Conservation (phyloP, 2,113 vertebrate genomes). For the Motacilla tschutschensis region DNA sequence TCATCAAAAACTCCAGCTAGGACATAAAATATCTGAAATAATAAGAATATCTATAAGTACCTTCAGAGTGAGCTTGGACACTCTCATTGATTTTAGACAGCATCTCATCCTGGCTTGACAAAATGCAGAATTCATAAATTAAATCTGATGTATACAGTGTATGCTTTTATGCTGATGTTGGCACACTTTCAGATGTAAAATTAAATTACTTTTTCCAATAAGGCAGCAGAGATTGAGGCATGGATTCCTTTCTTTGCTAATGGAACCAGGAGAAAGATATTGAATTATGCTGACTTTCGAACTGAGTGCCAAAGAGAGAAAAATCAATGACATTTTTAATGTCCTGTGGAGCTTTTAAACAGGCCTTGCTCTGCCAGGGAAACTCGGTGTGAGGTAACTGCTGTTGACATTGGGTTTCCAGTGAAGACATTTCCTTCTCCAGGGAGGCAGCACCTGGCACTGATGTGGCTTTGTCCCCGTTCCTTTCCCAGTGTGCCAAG, state of each 20-base stretch:
- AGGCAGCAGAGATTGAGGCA: constrained; percentile 33
- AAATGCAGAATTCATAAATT: constrained; percentile 44
- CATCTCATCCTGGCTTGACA: constrained; percentile 19
- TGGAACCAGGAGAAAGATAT: constrained; percentile 46
- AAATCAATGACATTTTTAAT: constrained; percentile 57
- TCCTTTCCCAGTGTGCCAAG: background rate
- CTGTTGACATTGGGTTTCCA: constrained; percentile 13
- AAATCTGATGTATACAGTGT: constrained; percentile 22
- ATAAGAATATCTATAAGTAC: background rate
- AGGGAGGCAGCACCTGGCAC: background rate
- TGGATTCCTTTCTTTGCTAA: constrained; percentile 55
- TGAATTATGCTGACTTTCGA: constrained; percentile 55
- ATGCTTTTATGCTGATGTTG: constrained; percentile 31
- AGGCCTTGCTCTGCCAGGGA: background rate
- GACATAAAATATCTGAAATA: constrained; percentile 4
- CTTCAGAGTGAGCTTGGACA: background rate
- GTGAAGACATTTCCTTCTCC: background rate
- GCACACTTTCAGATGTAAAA: constrained; percentile 59
- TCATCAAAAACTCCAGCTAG: constrained; percentile 16
- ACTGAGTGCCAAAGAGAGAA: constrained; percentile 35
- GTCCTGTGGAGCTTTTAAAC: constrained; percentile 39
- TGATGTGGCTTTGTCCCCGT: background rate
- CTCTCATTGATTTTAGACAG: constrained; percentile 34
- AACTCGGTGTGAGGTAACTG: background rate
- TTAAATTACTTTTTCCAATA: constrained; percentile 63